These are phyloP conservation scores for Hepsetus odoe DNA, from an alignment of 2,113 vertebrate genomes.

Conservation along the genomic window DNA sequence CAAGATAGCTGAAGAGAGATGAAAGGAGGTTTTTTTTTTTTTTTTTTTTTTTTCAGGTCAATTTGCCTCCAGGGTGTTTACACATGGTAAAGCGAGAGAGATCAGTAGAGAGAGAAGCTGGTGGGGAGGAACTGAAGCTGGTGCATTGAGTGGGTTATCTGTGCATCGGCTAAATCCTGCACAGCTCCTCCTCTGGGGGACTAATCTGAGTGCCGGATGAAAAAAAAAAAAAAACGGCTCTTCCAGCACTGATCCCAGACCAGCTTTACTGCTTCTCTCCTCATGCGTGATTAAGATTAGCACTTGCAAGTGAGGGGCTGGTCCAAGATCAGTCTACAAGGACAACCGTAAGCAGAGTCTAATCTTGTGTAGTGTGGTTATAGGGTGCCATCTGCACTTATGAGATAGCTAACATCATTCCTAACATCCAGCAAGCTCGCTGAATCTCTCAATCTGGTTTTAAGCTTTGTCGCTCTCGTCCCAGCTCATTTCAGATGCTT, in stretches of 20 bases:
- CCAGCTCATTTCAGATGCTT: neutral
- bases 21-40: constrained; percentile 68
- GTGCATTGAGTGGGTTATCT: constrained; percentile 48
- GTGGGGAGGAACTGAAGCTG: constrained; percentile 57
- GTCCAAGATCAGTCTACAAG: neutral
- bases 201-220: neutral
- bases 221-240: neutral
- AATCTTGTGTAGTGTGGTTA: constrained; percentile 19
- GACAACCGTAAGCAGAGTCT: neutral
- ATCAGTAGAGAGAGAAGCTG: constrained; percentile 61
- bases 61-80: constrained; percentile 68
- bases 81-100: constrained; percentile 66
- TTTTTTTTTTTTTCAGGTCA: constrained; percentile 72
- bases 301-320: neutral
- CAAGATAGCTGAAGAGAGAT: constrained; percentile 67
- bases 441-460: neutral
- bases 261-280: constrained; percentile 23
- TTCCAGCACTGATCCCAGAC: neutral
- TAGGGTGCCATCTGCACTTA: constrained; percentile 8
- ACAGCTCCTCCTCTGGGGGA: constrained; percentile 2
- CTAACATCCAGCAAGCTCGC: neutral
- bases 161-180: constrained; percentile 28
- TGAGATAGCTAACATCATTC: neutral
- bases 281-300: constrained; percentile 21
- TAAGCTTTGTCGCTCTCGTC: neutral